These are phyloP conservation scores for Sylvia borin DNA, from an alignment of 2,797 vertebrate species.

Conservation along the genomic window DNA sequence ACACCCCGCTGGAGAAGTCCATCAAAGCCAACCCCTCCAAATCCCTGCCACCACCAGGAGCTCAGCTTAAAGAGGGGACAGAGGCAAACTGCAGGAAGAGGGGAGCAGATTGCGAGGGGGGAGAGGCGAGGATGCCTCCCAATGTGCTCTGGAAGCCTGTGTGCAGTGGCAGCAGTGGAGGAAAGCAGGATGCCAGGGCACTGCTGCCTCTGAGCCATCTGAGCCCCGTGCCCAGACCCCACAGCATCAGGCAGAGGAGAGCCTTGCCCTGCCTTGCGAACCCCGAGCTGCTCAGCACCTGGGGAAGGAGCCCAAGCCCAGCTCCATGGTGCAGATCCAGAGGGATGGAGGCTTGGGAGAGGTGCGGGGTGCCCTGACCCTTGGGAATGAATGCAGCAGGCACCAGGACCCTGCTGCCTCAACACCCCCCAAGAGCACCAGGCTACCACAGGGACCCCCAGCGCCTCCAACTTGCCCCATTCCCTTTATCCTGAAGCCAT, in stretches of 20 bases:
- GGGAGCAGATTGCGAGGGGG: background rate
- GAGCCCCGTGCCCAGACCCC: background rate
- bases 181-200: rapidly evolving
- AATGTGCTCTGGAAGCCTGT: background rate
- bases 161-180: background rate
- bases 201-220: background rate
- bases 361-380: background rate
- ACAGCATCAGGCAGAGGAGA: background rate
- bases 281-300: background rate
- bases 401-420: rapidly evolving
- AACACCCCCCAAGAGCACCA: background rate
- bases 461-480: background rate
- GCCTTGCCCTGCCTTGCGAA: background rate
- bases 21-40: slow-evolving; percentile 31
- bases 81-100: background rate
- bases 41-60: background rate
- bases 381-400: background rate
- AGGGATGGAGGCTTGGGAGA: background rate
- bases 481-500: background rate
- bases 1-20: background rate
- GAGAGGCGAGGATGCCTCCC: background rate
- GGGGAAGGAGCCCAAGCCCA: background rate
- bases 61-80: background rate
- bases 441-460: background rate
- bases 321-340: background rate